Base-by-base conservation (phyloP, 2,113 vertebrate genomes). In the Phasianus colchicus region DNA sequence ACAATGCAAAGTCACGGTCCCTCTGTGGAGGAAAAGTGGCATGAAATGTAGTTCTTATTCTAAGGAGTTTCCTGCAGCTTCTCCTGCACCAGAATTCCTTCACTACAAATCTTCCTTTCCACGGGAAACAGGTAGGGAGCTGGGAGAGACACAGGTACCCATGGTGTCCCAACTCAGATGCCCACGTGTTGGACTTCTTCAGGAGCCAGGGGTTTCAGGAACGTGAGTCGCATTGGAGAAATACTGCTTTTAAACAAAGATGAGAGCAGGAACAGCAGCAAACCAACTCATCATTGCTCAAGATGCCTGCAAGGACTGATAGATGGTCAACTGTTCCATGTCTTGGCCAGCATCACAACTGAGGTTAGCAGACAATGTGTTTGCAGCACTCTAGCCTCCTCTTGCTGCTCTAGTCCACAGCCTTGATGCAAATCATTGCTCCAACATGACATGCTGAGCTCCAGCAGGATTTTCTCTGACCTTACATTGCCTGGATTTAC, bases 221-320 rank as follows among this genome's bases (percentile, higher is more conserved):
- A 52, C 10, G 11, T 43, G 65, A 29, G 6, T 22, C 27, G 72
- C 48, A 43, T 6, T 27, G 70, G 16, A 72, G 58, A 61, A 89
- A 57, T n/a, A 8, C 1, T 16, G 16, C 27, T 57, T 82, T 82
- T 60, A 60, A 77, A 64, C 15, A n/a, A 58, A 63, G 55, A 42
- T 6, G 17, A 60, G 50, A 77, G 64, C 24, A 34, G 21, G 13
- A 79, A 40, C 58, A 76, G 58, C 27, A 10, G 14, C 34, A 58
- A 7, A 42, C 10, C 69, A 42, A 5, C 11, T 42, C 2, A 0
- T 40, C 42, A 16, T 11, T 9, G 1, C 67, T 64, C 36, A 58
- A 42, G 58, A 54, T 13, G 48, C 9, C 13, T 18, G 32, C 8
- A 7, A 71, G 76, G 32, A 47, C 70, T 75, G 43, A 47, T 92